A percentile compares a stretch with the other conserved stretches of the same genome.
phyloP scores from a whole-genome alignment of 2,797 vertebrate species.

The Hapalemur alaotrensis region DNA sequence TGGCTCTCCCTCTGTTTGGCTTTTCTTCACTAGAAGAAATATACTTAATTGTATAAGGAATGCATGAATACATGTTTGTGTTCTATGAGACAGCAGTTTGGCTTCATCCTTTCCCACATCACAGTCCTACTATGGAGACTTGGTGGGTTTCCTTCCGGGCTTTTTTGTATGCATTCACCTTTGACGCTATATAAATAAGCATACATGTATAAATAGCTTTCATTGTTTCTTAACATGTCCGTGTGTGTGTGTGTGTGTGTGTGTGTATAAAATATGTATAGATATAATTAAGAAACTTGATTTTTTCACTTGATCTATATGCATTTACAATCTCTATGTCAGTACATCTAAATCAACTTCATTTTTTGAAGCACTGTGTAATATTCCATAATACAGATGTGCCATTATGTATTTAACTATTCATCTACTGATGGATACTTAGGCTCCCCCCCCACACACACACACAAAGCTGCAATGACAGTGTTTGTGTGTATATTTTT shows the following conservation, averaged over 20 bases:
- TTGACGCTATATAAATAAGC: background rate
- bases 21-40: slow-evolving; percentile 23
- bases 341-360: background rate
- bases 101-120: background rate
- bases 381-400: background rate
- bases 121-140: background rate
- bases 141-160: slow-evolving; percentile 23
- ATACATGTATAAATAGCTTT: background rate
- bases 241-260: background rate
- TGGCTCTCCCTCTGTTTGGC: background rate
- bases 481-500: slow-evolving; percentile 5
- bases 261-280: too few relatives aligned
- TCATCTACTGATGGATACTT: slow-evolving; percentile 16
- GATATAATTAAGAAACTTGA: background rate
- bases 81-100: background rate
- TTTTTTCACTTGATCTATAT: slow-evolving; percentile 27
- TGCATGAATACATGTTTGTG: background rate
- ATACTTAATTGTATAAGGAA: background rate
- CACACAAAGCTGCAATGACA: slow-evolving; percentile 4
- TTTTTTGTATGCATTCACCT: background rate
- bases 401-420: background rate
- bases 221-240: background rate
- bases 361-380: background rate
- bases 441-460: background rate
- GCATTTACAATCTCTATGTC: background rate